These are phyloP conservation scores for Pachyramphus minor DNA, from an alignment of 2,113 vertebrate species.

Conservation along the genomic window DNA sequence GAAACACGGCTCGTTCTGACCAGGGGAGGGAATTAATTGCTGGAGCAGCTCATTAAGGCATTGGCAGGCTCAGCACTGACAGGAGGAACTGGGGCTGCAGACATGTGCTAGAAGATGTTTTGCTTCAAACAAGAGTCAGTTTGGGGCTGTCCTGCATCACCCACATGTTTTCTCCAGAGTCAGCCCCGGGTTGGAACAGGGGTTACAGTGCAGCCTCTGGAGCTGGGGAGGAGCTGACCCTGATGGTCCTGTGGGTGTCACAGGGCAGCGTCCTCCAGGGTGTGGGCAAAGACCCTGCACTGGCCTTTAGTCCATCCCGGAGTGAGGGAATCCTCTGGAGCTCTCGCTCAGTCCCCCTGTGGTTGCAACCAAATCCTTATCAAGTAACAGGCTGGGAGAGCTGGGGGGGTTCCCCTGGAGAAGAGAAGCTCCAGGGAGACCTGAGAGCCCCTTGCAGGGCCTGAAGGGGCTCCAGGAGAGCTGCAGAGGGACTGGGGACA, in stretches of 20 bases:
- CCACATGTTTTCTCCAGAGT: background rate
- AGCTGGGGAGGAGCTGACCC: accelerated
- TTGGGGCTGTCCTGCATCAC: background rate
- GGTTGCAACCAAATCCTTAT: background rate
- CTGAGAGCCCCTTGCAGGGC: background rate
- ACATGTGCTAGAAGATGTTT: background rate
- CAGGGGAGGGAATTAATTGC: background rate
- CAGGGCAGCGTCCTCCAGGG: accelerated
- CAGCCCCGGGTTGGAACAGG: accelerated
- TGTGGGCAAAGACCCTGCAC: background rate
- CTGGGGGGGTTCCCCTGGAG: background rate
- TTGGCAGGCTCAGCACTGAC: background rate
- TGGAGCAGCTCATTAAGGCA: background rate
- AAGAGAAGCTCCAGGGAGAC: background rate
- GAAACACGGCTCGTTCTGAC: background rate
- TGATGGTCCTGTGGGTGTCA: background rate
- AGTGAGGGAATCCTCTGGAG: background rate
- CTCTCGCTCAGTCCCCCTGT: accelerated
- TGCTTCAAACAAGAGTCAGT: background rate
- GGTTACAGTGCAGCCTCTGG: background rate
- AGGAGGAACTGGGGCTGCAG: background rate
- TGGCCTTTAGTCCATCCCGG: background rate
- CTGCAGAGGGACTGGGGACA: background rate
- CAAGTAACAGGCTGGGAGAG: background rate
- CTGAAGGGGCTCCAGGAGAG: background rate